Evolutionary conservation across 1,140 invertebrate species (phyloP), one percentile per base, ranked within the genome.

Genomic region (Charaxes varanes): DNA sequence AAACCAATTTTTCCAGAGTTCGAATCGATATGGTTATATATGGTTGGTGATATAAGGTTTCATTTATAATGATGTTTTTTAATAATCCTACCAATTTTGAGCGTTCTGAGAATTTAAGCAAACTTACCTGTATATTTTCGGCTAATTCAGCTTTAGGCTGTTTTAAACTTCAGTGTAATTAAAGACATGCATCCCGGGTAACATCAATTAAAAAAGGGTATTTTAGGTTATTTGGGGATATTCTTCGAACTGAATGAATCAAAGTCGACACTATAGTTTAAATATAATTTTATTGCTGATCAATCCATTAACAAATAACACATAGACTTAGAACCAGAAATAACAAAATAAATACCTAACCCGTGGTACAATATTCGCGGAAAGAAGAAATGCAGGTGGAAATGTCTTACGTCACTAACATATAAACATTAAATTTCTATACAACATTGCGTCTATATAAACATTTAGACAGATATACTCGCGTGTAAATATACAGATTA

Each of bases 271-370:
- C 1, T 61, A 68, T 62, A 62, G 52, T 63, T 65, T 71, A 74
- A 76, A 71, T 71, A 79, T 69, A 72, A 69, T 74, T 52, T 74
- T 73, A 77, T 79, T 77, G 62, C 56, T 74, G 72, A 78, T 80
- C 63, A 70, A 74, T 73, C 62, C 42, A 58, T 69, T 78, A 81
- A 78, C 73, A 78, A 81, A 77, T 70, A 78, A 74, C 73, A 80
- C 58, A 66, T 74, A 81, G 67, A 78, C 65, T 77, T 68, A 76
- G 62, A 72, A 77, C 70, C 77, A 78, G 66, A 48, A 60, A 77
- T 60, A 81, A 81, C 77, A 77, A 78, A 78, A 81, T 81, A 81
- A 81, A 78, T 81, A 81, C 71, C 72, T 71, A 71, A 74, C 73
- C 68, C 77, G 64, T 49, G 62, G 64, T 74, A 70, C 64, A 70